Conservation (phyloP, 2,888 invertebrate species). For the Cephus runcator region DNA sequence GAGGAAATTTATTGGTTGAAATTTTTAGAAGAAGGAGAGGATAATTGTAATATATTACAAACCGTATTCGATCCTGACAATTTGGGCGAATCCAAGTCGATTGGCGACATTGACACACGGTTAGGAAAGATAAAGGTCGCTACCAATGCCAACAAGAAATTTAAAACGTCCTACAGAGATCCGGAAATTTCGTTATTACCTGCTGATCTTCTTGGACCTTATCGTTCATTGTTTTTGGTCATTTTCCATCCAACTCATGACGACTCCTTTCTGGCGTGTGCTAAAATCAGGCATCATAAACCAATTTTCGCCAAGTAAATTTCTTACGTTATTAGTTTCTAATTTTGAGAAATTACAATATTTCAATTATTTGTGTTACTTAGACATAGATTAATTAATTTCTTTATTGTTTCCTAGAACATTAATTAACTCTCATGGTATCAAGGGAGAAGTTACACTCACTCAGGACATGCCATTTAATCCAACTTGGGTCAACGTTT, state of each 20-base stretch:
- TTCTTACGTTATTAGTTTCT: background rate
- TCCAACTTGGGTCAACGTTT: slow-evolving; percentile 83
- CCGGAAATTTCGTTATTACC: slow-evolving; percentile 77
- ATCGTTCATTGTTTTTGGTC: slow-evolving; percentile 82
- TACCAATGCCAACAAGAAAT: slow-evolving; percentile 70
- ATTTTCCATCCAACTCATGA: slow-evolving; percentile 81
- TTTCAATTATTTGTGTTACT: slow-evolving; percentile 1
- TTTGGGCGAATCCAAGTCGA: slow-evolving; percentile 73
- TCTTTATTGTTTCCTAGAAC: slow-evolving; percentile 67
- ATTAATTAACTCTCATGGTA: slow-evolving; percentile 80
- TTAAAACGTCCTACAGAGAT: slow-evolving; percentile 75
- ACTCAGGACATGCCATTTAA: slow-evolving; percentile 85
- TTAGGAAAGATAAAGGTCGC: slow-evolving; percentile 82
- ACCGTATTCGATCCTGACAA: slow-evolving; percentile 86
- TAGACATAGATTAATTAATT: slow-evolving; percentile 6
- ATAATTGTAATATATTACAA: slow-evolving; percentile 87
- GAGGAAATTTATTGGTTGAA: background rate
- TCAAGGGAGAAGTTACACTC: slow-evolving; percentile 82
- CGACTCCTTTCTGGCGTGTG: slow-evolving; percentile 84
- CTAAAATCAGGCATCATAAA: slow-evolving; percentile 78
- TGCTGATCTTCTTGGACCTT: slow-evolving; percentile 79
- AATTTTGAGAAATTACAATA: background rate
- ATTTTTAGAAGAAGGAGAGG: slow-evolving; percentile 63
- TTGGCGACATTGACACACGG: slow-evolving; percentile 83
- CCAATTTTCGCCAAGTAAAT: slow-evolving; percentile 79